phyloP scores from a whole-genome alignment of 1,140 invertebrate genomes.

The Formica exsecta region DNA sequence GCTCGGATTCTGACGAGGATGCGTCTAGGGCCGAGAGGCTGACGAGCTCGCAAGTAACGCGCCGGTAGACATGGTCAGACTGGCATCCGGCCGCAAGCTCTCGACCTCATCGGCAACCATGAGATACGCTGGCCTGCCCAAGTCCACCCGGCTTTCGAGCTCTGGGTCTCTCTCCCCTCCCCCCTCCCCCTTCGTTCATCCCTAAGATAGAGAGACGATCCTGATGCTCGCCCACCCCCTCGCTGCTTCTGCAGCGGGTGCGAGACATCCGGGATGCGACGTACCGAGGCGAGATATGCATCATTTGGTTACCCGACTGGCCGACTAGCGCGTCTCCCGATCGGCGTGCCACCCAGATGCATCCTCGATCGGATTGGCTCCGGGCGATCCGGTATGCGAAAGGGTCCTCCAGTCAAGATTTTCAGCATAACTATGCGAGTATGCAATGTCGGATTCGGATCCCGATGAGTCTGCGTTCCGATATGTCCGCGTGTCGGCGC shows the following conservation, averaged over 20 bases:
- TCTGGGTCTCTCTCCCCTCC: not conserved
- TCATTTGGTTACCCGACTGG: slow-evolving; percentile 80
- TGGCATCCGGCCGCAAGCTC: slow-evolving; percentile 85
- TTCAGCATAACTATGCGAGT: slow-evolving; percentile 70
- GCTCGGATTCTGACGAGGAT: slow-evolving; percentile 80
- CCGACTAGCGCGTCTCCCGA: slow-evolving; percentile 72
- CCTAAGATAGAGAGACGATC: slow-evolving; percentile 34
- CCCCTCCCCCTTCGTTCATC: not conserved
- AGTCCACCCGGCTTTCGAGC: slow-evolving; percentile 56
- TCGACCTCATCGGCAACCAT: slow-evolving; percentile 84
- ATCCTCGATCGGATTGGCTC: slow-evolving; percentile 72
- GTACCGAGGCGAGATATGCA: slow-evolving; percentile 82
- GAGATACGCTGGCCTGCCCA: slow-evolving; percentile 70
- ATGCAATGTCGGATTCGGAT: slow-evolving; percentile 38
- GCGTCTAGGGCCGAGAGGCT: slow-evolving; percentile 76
- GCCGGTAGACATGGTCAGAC: slow-evolving; percentile 81
- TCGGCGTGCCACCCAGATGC: slow-evolving; percentile 71
- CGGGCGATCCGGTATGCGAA: slow-evolving; percentile 74
- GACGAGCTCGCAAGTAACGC: slow-evolving; percentile 79
- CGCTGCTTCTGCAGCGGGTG: slow-evolving; percentile 18
- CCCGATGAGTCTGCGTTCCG: slow-evolving; percentile 49
- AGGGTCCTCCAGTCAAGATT: slow-evolving; percentile 77
- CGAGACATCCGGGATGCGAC: slow-evolving; percentile 84
- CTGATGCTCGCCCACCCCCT: slow-evolving; percentile 44
- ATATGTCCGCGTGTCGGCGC: slow-evolving; percentile 39